Conservation (phyloP, 2,888 invertebrate genomes). For the Drosophila testacea region DNA sequence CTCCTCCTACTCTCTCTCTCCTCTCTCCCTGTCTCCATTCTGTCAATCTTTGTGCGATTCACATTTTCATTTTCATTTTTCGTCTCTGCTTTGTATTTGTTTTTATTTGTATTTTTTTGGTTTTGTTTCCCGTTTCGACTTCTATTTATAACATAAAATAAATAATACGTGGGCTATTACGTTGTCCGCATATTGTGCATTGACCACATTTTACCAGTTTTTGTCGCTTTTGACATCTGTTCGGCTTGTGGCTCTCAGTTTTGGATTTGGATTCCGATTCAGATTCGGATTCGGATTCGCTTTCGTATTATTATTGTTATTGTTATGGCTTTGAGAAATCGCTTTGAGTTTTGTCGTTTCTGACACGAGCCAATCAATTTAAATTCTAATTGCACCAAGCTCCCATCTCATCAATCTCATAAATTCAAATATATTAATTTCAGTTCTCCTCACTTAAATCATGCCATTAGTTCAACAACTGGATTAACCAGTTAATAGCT, state of each 20-base stretch:
- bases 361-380: conserved; percentile 33
- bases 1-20: conserved; percentile 4
- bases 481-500: neutral
- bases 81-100: conserved; percentile 10
- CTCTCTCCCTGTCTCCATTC: conserved; percentile 6
- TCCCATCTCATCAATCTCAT: neutral
- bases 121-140: conserved; percentile 25
- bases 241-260: conserved; percentile 3
- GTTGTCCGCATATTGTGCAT: conserved; percentile 43
- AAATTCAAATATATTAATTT: conserved; percentile 2
- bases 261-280: conserved; percentile 3
- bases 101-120: conserved; percentile 13
- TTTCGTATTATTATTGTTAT: conserved; percentile 30
- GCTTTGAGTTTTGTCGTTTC: conserved; percentile 23
- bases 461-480: neutral
- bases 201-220: conserved; percentile 52
- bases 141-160: conserved; percentile 52
- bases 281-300: conserved; percentile 1
- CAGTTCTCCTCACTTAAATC: neutral
- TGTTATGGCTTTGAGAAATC: conserved; percentile 33
- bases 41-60: conserved; percentile 1
- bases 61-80: conserved; percentile 26
- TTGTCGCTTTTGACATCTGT: conserved; percentile 49
- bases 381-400: conserved; percentile 31
- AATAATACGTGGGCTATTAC: conserved; percentile 52